These are phyloP conservation scores for Nylanderia fulva DNA, from an alignment of 1,140 invertebrate genomes.

Conservation along the genomic window DNA sequence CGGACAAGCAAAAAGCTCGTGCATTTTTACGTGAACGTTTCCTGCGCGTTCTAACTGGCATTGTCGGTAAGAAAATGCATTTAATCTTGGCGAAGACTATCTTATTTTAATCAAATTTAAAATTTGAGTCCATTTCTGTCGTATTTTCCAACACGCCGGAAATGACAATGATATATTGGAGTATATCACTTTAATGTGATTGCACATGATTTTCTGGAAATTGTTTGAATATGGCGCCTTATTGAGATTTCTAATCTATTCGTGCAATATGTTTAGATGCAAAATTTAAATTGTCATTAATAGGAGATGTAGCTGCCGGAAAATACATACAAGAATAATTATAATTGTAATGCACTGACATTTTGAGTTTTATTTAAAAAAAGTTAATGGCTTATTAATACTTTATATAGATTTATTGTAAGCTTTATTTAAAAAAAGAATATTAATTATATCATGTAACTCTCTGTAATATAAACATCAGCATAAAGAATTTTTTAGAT, in stretches of 20 bases:
- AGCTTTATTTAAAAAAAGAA: not conserved
- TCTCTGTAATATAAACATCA: not conserved
- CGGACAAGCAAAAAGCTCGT: constrained; percentile 83
- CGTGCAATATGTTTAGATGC: not conserved
- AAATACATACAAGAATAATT: not conserved
- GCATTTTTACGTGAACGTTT: constrained; percentile 83
- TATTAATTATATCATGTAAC: not conserved
- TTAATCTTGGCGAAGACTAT: not conserved
- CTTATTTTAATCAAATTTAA: not conserved
- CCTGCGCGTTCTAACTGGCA: constrained; percentile 81
- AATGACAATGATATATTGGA: not conserved
- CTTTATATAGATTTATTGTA: not conserved
- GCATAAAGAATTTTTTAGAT: not conserved
- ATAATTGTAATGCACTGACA: not conserved
- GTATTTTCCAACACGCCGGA: not conserved
- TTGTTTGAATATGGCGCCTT: constrained; percentile 46
- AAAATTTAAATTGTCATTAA: not conserved
- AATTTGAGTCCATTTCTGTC: not conserved
- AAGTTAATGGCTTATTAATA: not conserved
- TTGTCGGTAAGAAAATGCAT: constrained; percentile 79
- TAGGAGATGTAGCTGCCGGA: not conserved
- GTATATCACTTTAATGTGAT: not conserved
- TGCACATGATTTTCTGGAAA: not conserved
- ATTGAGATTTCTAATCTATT: constrained; percentile 1
- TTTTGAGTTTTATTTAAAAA: not conserved